phyloP scores from a whole-genome alignment of 2,888 invertebrate genomes.

The Eurytoma adleriae region DNA sequence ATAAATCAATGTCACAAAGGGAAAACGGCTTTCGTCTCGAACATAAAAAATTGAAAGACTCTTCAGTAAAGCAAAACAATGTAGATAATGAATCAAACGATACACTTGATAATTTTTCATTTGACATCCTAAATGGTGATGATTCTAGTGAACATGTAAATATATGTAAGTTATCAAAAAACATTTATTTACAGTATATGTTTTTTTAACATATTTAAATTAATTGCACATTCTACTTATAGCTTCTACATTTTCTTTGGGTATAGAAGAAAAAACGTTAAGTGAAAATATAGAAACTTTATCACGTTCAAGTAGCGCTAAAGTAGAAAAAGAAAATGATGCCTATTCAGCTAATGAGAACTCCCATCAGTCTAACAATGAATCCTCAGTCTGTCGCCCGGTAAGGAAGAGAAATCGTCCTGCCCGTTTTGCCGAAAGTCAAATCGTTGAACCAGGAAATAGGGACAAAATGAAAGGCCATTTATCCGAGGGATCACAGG shows the following conservation, averaged over 20 bases:
- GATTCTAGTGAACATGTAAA: conserved; percentile 24
- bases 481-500: conserved; percentile 3
- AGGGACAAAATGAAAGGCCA: background rate
- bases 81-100: conserved; percentile 3
- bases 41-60: conserved; percentile 11
- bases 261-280: background rate
- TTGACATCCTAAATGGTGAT: conserved; percentile 22
- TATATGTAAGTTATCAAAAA: conserved; percentile 27
- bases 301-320: background rate
- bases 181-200: background rate
- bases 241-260: conserved; percentile 6
- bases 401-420: conserved; percentile 60
- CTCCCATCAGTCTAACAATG: background rate
- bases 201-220: background rate
- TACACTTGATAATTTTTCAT: conserved; percentile 6
- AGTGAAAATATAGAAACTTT: background rate
- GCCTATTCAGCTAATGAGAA: conserved; percentile 28
- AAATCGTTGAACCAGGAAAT: background rate
- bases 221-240: background rate
- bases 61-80: background rate
- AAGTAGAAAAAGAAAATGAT: conserved; percentile 47
- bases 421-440: conserved; percentile 30
- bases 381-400: conserved; percentile 48
- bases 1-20: background rate
- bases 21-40: background rate